These are phyloP conservation scores for Melieria crassipennis DNA, from an alignment of 2,888 invertebrate genomes.

Conservation along the genomic window DNA sequence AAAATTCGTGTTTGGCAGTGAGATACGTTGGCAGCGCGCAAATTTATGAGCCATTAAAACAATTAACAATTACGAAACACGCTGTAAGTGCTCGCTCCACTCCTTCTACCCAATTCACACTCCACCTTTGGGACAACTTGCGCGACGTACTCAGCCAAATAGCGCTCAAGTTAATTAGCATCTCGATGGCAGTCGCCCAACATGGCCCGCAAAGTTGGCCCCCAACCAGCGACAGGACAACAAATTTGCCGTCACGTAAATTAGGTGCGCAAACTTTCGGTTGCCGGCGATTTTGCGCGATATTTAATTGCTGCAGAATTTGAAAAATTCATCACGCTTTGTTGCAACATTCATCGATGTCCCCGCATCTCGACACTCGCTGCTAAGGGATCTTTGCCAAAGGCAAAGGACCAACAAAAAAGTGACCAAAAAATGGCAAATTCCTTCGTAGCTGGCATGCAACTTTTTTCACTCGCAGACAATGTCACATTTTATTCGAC, in stretches of 20 bases:
- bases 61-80: slow-evolving; percentile 54
- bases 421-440: neutral
- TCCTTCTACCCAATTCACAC: neutral
- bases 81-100: slow-evolving; percentile 8
- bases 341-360: neutral
- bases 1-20: slow-evolving; percentile 27
- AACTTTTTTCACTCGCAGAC: slow-evolving; percentile 18
- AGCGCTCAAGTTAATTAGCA: slow-evolving; percentile 54
- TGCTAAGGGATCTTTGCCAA: too few species aligned
- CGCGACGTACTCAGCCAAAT: neutral
- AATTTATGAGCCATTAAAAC: slow-evolving; percentile 61
- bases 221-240: neutral
- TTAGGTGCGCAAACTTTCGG: slow-evolving; percentile 39
- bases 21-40: slow-evolving; percentile 25
- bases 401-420: slow-evolving; percentile 1
- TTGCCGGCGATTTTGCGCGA: slow-evolving; percentile 35
- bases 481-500: slow-evolving; percentile 11
- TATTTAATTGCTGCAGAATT: slow-evolving; percentile 51
- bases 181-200: slow-evolving; percentile 1
- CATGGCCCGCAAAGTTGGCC: neutral
- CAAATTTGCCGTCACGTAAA: slow-evolving; percentile 35
- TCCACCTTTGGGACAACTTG: too few species aligned
- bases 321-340: slow-evolving; percentile 40
- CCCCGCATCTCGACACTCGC: too few species aligned
- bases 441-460: slow-evolving; percentile 43